Percentiles rank a stretch among this genome's conserved stretches.
phyloP scores from a whole-genome alignment of 2,797 vertebrate genomes.

The Anolis apletophallus region DNA sequence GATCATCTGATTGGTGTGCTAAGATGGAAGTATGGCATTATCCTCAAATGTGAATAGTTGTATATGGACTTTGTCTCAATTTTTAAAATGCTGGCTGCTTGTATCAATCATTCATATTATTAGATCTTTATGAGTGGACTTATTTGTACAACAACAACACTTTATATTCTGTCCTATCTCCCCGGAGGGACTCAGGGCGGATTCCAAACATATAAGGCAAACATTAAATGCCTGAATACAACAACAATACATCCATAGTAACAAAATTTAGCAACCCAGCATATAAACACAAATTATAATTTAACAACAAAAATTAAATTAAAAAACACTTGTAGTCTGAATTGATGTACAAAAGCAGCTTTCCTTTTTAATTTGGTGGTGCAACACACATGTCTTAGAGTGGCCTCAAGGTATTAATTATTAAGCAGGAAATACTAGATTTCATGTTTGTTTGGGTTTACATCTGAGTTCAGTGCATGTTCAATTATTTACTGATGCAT shows the following conservation, averaged over 20 bases:
- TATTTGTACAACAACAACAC: slow-evolving; percentile 23
- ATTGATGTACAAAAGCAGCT: neutral
- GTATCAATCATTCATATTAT: neutral
- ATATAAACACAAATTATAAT: too few relatives aligned
- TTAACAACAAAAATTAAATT: too few relatives aligned
- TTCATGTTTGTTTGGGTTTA: neutral
- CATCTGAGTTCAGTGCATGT: neutral
- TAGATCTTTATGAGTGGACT: slow-evolving; percentile 28
- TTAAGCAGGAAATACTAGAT: neutral
- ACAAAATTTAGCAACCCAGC: too few relatives aligned
- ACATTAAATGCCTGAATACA: too few relatives aligned
- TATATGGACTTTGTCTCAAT: neutral
- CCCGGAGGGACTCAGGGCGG: too few relatives aligned
- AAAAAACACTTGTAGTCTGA: neutral
- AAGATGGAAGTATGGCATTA: neutral
- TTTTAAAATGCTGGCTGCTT: neutral
- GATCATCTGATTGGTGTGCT: neutral
- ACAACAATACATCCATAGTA: too few relatives aligned
- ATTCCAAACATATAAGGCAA: too few relatives aligned
- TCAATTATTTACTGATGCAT: neutral
- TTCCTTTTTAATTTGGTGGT: neutral
- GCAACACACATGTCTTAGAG: neutral
- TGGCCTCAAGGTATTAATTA: neutral
- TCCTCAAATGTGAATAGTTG: neutral
- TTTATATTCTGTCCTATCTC: too few relatives aligned